These are phyloP conservation scores for Diorhabda elongata DNA, from an alignment of 1,140 invertebrate species.

Conservation along the genomic window DNA sequence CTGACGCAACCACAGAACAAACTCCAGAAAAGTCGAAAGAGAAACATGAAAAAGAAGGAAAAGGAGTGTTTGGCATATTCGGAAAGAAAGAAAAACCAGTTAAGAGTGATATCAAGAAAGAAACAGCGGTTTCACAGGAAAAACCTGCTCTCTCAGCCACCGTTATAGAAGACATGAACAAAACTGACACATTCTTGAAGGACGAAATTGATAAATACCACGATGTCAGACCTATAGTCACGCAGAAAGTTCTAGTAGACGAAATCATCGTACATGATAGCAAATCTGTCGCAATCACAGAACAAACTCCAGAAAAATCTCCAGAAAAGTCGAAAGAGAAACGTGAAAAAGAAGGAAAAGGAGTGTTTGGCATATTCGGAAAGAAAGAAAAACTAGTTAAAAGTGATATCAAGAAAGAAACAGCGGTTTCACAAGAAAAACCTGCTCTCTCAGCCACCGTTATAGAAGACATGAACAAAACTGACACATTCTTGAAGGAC, in stretches of 20 bases:
- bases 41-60: constrained; percentile 14
- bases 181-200: constrained; percentile 23
- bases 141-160: constrained; percentile 15
- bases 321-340: constrained; percentile 1
- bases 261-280: too few relatives aligned
- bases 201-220: constrained; percentile 27
- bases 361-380: constrained; percentile 17
- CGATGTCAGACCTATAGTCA: constrained; percentile 17
- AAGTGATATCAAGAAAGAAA: constrained; percentile 4
- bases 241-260: not conserved
- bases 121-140: not conserved
- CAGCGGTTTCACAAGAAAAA: constrained; percentile 15
- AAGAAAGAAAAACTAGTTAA: not conserved
- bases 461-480: constrained; percentile 30
- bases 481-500: constrained; percentile 29
- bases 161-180: constrained; percentile 17
- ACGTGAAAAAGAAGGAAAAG: constrained; percentile 17
- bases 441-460: constrained; percentile 27
- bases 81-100: constrained; percentile 15
- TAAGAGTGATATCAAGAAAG: constrained; percentile 8
- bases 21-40: too few relatives aligned
- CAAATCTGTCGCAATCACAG: too few relatives aligned
- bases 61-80: constrained; percentile 21
- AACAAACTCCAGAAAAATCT: not conserved
- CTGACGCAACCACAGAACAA: not conserved